Conservation (phyloP, 2,797 vertebrate species). For the Odontamblyopus rebecca region DNA sequence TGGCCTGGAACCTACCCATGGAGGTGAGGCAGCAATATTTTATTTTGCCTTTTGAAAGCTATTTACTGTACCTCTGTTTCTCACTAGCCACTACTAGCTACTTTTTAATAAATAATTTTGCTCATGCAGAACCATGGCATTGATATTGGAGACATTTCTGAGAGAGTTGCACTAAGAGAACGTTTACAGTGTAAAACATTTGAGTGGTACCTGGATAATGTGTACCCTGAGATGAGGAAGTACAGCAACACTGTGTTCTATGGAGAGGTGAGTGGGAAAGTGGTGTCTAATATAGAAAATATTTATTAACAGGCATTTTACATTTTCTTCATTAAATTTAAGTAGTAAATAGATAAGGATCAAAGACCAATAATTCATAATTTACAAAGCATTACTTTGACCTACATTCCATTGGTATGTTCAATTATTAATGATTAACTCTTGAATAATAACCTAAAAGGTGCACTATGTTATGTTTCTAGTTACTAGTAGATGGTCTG, state of each 20-base stretch:
- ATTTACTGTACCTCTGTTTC: background rate
- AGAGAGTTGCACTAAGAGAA: conserved; percentile 86
- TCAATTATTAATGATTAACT: background rate
- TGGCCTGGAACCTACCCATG: conserved; percentile 96
- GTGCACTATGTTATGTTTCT: no score
- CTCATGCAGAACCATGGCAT: conserved; percentile 91
- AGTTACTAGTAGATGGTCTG: no score
- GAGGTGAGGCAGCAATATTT: conserved; percentile 76
- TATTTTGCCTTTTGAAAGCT: background rate
- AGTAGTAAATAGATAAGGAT: background rate
- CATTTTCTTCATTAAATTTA: background rate
- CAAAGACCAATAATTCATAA: background rate
- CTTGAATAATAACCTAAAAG: no score
- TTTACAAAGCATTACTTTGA: background rate
- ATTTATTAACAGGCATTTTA: background rate
- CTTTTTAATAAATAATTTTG: conserved; percentile 3
- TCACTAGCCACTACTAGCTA: background rate
- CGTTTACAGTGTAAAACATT: conserved; percentile 93
- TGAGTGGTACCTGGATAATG: conserved; percentile 96
- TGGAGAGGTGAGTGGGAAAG: conserved; percentile 85
- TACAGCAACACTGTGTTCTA: conserved; percentile 95
- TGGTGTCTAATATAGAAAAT: background rate
- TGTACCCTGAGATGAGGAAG: conserved; percentile 96
- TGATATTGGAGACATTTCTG: conserved; percentile 92
- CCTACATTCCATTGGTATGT: background rate